Evolutionary conservation across 1,140 invertebrate species (phyloP).

Genomic region (Procambarus virginalis): DNA sequence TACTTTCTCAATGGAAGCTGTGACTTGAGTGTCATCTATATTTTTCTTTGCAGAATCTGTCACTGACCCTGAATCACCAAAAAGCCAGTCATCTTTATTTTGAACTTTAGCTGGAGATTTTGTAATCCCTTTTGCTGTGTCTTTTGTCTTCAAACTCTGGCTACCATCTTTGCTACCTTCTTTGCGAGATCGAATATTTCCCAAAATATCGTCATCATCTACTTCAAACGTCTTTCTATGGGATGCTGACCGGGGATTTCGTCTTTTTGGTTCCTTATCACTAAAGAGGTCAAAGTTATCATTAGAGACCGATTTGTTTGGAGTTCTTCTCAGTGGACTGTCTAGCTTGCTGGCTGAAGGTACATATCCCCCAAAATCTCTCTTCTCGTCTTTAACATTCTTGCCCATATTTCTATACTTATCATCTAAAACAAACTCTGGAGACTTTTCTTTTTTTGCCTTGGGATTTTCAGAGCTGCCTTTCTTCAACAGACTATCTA

Average conservation of each 20-base stretch:
- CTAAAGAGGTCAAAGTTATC: slow-evolving; percentile 42
- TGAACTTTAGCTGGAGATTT: neutral
- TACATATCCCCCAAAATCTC: slow-evolving; percentile 20
- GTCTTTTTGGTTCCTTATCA: slow-evolving; percentile 40
- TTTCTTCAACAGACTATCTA: slow-evolving; percentile 40
- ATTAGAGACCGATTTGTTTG: neutral
- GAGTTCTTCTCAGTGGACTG: slow-evolving; percentile 41
- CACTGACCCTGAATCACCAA: slow-evolving; percentile 28
- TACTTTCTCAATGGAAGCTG: slow-evolving; percentile 9
- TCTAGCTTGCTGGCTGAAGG: slow-evolving; percentile 29
- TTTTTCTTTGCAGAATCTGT: slow-evolving; percentile 6
- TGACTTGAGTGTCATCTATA: slow-evolving; percentile 7
- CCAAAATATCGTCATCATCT: slow-evolving; percentile 57
- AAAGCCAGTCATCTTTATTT: slow-evolving; percentile 43
- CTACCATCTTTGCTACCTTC: slow-evolving; percentile 12
- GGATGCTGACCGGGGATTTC: slow-evolving; percentile 31
- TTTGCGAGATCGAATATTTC: slow-evolving; percentile 34
- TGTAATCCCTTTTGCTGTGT: neutral
- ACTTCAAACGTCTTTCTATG: slow-evolving; percentile 42
- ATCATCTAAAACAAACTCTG: slow-evolving; percentile 54
- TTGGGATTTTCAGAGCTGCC: slow-evolving; percentile 12
- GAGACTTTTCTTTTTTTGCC: neutral
- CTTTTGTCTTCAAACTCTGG: neutral
- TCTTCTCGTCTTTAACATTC: neutral
- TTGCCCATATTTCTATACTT: slow-evolving; percentile 43